Conservation (phyloP, 1,140 invertebrate genomes). For the Diploscapter pachys region DNA sequence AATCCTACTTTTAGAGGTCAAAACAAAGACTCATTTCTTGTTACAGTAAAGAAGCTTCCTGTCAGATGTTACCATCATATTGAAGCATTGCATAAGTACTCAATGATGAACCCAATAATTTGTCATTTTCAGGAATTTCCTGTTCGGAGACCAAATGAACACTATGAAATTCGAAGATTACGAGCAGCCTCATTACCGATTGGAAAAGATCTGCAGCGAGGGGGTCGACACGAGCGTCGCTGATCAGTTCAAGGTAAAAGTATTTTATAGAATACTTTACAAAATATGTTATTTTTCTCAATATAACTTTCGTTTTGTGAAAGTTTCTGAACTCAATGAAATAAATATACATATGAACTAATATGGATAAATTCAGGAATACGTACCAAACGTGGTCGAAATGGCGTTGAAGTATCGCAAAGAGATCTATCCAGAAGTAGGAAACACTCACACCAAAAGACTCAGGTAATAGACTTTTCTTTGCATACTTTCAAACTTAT, state of each 20-base stretch:
- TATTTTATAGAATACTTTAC: background rate
- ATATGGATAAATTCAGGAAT: conserved; percentile 4
- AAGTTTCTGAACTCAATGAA: background rate
- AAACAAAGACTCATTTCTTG: too few species aligned
- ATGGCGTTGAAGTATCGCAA: conserved; percentile 43
- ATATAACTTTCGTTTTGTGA: background rate
- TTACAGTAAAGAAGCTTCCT: too few species aligned
- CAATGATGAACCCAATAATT: background rate
- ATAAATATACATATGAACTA: background rate
- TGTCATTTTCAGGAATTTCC: conserved; percentile 4
- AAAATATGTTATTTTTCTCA: background rate
- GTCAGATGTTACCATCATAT: too few species aligned
- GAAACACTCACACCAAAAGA: conserved; percentile 42
- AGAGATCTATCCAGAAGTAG: conserved; percentile 43
- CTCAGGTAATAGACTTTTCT: background rate
- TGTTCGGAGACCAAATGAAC: conserved; percentile 1
- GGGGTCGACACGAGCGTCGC: too few species aligned
- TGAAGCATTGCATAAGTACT: too few species aligned
- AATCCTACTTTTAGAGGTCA: too few species aligned
- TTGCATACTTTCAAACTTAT: too few species aligned
- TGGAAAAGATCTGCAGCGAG: conserved; percentile 3
- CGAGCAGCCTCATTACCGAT: background rate
- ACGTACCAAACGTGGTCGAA: conserved; percentile 48
- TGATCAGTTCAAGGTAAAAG: too few species aligned
- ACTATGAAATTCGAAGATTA: background rate